Evolutionary conservation across 2,888 invertebrate genomes (phyloP), one percentile per base, ranked within the genome.

Genomic region (Spialia ferax): DNA sequence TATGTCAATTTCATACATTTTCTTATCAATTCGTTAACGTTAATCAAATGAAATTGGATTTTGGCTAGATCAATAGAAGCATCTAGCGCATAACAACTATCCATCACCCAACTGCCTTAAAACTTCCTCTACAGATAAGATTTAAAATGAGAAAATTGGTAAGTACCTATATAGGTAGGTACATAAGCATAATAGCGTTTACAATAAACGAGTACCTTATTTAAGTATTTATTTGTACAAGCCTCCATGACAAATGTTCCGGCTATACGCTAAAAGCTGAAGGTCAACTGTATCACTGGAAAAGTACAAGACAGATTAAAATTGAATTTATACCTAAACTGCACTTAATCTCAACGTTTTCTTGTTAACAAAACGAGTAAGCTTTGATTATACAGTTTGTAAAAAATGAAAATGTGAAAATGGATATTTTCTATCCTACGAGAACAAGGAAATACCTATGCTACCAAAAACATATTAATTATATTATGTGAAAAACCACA

Each of bases 291-390:
- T 75, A 76, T 72, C 69, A 73, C 79, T 87, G 87, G 86, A 89
- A 91, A 91, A 86, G 86, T 88, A 89, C 85, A 79, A 78, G 78
- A 79, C 80, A 23, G 52, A 52, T 52, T 87, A 86, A 87, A 85
- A 75, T 79, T 84, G 85, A 86, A 86, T 88, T 88, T 83, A 83
- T 87, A 89, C 85, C 86, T 88, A 86, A 89, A 66, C 22, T 48
- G 57, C 52, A 52, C 42, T 54, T 86, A 89, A 90, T 90, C 88
- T 89, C 87, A 89, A 89, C 89, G 85, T 88, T 85, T 82, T 89
- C 3, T 56, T 26, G 18, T 48, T 64, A 56, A 23, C 26, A 20
- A 48, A 11, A 20, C 26, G 23, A 52, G 52, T 50, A 52, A 52
- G 23, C n/a, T 26, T 48, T 48, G 20, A 48, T 48, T 20, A 48